Conservation (phyloP, 2,113 vertebrate genomes). For the Centropristis striata region DNA sequence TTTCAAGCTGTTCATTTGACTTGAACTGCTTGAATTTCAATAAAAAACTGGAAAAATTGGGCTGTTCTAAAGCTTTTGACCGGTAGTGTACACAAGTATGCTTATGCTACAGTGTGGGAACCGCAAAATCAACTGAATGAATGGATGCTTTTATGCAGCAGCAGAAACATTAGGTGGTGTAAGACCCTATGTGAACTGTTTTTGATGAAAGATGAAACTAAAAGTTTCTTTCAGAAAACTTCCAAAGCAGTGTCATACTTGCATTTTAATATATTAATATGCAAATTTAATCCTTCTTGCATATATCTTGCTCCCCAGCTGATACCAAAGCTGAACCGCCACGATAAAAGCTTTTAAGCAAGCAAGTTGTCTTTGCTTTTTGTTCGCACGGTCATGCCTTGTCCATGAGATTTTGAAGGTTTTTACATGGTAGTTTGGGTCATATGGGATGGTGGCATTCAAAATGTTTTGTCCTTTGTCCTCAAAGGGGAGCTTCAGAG, state of each 20-base stretch:
- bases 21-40: too few relatives aligned
- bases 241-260: constrained; percentile 37
- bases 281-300: constrained; percentile 43
- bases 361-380: constrained; percentile 46
- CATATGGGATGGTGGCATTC: constrained; percentile 59
- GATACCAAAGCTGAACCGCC: constrained; percentile 34
- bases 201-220: constrained; percentile 20
- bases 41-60: too few relatives aligned
- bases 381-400: constrained; percentile 67
- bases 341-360: constrained; percentile 47
- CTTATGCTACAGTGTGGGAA: not conserved
- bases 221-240: constrained; percentile 8
- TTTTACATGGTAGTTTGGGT: constrained; percentile 62
- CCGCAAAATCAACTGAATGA: constrained; percentile 6
- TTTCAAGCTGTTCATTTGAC: too few relatives aligned
- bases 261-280: constrained; percentile 47
- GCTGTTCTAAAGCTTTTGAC: too few relatives aligned
- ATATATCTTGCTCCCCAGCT: constrained; percentile 40
- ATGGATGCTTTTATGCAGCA: constrained; percentile 4
- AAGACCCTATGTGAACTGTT: not conserved
- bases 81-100: not conserved
- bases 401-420: constrained; percentile 65
- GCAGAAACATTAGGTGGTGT: not conserved
- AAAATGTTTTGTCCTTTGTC: constrained; percentile 78
- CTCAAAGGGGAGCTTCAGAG: constrained; percentile 70